Base-by-base conservation (phyloP, 2,797 vertebrate genomes). In the Liparis tanakae region DNA sequence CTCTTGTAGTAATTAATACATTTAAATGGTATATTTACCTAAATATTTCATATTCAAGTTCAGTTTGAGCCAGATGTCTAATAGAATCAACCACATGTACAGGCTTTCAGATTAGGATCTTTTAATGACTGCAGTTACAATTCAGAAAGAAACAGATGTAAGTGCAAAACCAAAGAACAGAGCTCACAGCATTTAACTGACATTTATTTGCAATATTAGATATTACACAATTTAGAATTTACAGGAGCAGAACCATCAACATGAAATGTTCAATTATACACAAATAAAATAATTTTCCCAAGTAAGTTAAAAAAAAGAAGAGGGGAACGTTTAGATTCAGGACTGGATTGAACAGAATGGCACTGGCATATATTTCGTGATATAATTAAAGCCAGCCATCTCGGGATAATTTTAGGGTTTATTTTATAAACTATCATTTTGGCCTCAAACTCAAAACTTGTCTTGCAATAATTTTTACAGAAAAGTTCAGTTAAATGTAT, bases 201-300 rank as follows among this genome's bases (percentile, higher is more conserved):
- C 90, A 85, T 84, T 87, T 85, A 92, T 93, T 93, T 90, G 83
- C 87, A 90, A 88, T 91, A 93, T 93, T 93, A 93, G 87, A 92
- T 92, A 93, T 93, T 89, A 93, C 92, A 94, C 86, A 90, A 88
- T 89, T 88, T 89, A 76, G 65, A 88, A 91, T 90, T 91, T 92
- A 93, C 91, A 89, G 83, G 82, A 94, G 93, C 91, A 94, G 88
- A 93, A 92, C 90, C 91, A 92, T 88, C 87, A 86, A 94, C 89
- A 90, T 89, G 87, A 94, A 92, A 90, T 88, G 80, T 84, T 86
- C 79, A 86, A 84, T 87, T 91, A 85, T 88, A 84, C 90, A 94
- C 87, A 90, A 93, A 91, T 86, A 81, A 91, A 91, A 88, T 87
- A 75, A 86, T 85, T 79, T 82, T 82, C 84, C 91, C 86, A 90